Evolutionary conservation across 1,140 invertebrate genomes (phyloP), one percentile per base, ranked within the genome.

Genomic region (Meloidogyne chitwoodi): DNA sequence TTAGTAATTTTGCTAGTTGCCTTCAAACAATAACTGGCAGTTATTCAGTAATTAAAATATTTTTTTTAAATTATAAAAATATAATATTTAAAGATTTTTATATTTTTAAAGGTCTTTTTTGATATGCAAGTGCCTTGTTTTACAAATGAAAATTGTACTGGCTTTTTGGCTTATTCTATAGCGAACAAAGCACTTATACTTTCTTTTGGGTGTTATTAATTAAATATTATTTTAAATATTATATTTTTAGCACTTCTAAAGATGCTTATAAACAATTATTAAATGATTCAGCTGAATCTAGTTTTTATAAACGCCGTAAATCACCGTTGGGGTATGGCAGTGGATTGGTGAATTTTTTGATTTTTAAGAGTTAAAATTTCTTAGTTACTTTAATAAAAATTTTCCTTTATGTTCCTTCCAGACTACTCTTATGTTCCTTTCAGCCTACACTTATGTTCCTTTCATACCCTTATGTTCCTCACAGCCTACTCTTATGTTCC

Each of bases 101-200:
- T 63, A 22, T 62, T 63, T 8, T 62, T 34, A 12, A 12, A 64
- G 41, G 48, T 56, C 4, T 38, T 29, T 31, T 27, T 61, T 22
- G 24, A 63, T 29, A 56, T 75, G 0, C 65, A 73, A 38, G 79
- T 80, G 63, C 72, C 81, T 61, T 27, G 65, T 14, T 62, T 73
- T 44, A 38, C 12, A 3, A 72, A 75, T 67, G 74, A 79, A 24
- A 71, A 78, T 29, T 83, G 82, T 72, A 69, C 81, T 27, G 82
- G 76, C 64, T 83, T 76, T 70, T 77, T 78, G 14, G 81, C 75
- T 24, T 66, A 78, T n/a, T 74, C 76, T 4, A 68, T 68, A 16
- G 38, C 27, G 11, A 61, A 80, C 6, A 81, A 72, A n/a, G 76
- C 78, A 12, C 74, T 83, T 63, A 75, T 83, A 2, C 24, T 83